phyloP scores from a whole-genome alignment of 2,888 invertebrate species.

The Watsonalla cultraria region DNA sequence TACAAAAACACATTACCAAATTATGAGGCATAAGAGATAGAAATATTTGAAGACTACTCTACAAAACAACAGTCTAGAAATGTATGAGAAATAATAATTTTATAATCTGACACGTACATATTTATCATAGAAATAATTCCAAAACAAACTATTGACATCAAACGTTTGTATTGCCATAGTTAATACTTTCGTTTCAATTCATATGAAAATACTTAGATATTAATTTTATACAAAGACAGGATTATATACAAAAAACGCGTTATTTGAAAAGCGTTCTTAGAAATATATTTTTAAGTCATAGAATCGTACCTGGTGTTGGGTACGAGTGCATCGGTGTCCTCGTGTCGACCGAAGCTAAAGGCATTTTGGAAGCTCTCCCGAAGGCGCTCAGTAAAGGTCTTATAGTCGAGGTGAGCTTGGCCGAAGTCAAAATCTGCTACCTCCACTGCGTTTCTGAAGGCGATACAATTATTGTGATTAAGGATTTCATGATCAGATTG shows the following conservation, averaged over 20 bases:
- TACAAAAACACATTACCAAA: background rate
- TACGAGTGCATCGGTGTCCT: constrained; percentile 63
- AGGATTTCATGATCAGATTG: too few species aligned
- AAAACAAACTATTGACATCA: too few species aligned
- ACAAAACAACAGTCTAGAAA: too few species aligned
- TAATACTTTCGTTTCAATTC: too few species aligned
- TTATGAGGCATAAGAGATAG: background rate
- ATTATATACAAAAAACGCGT: too few species aligned
- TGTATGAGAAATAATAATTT: too few species aligned
- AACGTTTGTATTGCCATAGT: too few species aligned
- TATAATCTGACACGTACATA: too few species aligned
- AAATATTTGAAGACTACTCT: background rate
- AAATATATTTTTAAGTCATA: constrained; percentile 60
- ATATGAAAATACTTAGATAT: too few species aligned
- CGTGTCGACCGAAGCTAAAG: constrained; percentile 53
- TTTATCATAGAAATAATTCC: too few species aligned
- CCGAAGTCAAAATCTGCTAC: constrained; percentile 96
- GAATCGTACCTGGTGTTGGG: constrained; percentile 75
- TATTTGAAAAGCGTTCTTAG: background rate
- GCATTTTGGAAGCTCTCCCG: constrained; percentile 83
- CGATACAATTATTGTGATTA: background rate
- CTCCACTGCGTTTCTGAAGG: constrained; percentile 86
- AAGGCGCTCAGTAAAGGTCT: constrained; percentile 90
- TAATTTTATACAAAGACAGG: too few species aligned
- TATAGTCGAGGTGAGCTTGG: constrained; percentile 90